Conservation (phyloP, 2,797 vertebrate genomes). For the Gorsachius magnificus region DNA sequence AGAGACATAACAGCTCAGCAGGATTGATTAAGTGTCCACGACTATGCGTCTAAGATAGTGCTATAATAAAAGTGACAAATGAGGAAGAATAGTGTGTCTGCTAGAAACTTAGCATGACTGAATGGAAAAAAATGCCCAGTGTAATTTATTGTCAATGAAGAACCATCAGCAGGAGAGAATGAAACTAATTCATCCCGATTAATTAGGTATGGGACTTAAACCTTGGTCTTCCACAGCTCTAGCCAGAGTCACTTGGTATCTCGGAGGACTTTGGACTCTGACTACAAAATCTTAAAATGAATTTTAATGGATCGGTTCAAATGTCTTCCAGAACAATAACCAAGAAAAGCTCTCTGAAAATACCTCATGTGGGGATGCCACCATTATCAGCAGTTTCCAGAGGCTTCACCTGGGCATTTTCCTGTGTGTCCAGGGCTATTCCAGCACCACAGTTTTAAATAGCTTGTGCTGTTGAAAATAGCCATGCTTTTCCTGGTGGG, state of each 20-base stretch:
- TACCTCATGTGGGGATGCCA: neutral
- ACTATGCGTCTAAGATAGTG: neutral
- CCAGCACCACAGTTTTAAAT: neutral
- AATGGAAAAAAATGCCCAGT: neutral
- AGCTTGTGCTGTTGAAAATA: neutral
- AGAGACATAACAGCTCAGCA: neutral
- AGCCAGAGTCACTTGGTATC: neutral
- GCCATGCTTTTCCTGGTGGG: neutral
- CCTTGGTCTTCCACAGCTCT: slow-evolving; percentile 22
- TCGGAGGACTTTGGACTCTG: neutral
- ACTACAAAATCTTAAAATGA: neutral
- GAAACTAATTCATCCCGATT: slow-evolving; percentile 47
- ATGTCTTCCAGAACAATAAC: neutral
- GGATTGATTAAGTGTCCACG: slow-evolving; percentile 22
- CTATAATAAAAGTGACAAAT: slow-evolving; percentile 53
- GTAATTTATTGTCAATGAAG: slow-evolving; percentile 47
- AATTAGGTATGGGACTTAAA: slow-evolving; percentile 61
- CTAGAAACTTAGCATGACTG: slow-evolving; percentile 8
- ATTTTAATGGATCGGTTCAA: slow-evolving; percentile 10
- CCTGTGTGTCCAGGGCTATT: neutral
- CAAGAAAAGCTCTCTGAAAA: neutral
- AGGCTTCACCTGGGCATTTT: neutral
- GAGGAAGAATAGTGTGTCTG: neutral
- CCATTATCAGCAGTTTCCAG: neutral
- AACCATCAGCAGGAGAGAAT: slow-evolving; percentile 54